Evolutionary conservation across 1,140 invertebrate species (phyloP).

Genomic region (Tetramorium parvispinum): DNA sequence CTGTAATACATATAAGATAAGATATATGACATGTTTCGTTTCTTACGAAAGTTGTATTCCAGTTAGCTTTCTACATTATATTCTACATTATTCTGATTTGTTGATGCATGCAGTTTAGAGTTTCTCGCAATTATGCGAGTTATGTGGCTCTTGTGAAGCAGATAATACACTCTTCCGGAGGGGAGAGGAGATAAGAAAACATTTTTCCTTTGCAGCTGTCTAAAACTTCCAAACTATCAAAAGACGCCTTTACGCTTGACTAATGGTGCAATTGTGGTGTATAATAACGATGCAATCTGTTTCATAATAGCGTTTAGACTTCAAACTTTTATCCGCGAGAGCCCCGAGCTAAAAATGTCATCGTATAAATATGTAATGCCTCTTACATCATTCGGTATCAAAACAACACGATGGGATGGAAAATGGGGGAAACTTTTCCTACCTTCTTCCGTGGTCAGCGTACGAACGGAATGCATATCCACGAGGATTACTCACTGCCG

Average conservation of each 20-base stretch:
- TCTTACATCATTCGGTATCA: not conserved
- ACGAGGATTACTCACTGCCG: not conserved
- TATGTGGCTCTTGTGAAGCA: not conserved
- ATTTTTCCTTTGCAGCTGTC: not conserved
- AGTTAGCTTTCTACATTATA: not conserved
- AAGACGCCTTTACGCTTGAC: conserved; percentile 14
- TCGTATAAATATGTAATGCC: conserved; percentile 29
- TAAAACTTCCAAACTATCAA: conserved; percentile 10
- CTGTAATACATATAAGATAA: not conserved
- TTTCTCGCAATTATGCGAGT: not conserved
- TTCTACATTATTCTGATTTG: not conserved
- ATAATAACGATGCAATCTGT: conserved; percentile 37
- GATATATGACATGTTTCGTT: not conserved
- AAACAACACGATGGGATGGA: not conserved
- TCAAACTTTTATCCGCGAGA: conserved; percentile 18
- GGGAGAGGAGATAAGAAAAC: not conserved
- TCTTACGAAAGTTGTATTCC: not conserved
- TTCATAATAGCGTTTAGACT: not conserved
- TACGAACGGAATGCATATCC: not conserved
- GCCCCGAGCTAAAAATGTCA: not conserved
- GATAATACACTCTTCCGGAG: not conserved
- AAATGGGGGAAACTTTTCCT: not conserved
- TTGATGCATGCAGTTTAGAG: not conserved
- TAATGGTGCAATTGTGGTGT: conserved; percentile 7
- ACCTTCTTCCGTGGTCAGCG: too few species aligned